These are phyloP conservation scores for Petrosia ficiformis DNA, from an alignment of 37 sponge, comb jelly and placozoan genomes.

Conservation along the genomic window DNA sequence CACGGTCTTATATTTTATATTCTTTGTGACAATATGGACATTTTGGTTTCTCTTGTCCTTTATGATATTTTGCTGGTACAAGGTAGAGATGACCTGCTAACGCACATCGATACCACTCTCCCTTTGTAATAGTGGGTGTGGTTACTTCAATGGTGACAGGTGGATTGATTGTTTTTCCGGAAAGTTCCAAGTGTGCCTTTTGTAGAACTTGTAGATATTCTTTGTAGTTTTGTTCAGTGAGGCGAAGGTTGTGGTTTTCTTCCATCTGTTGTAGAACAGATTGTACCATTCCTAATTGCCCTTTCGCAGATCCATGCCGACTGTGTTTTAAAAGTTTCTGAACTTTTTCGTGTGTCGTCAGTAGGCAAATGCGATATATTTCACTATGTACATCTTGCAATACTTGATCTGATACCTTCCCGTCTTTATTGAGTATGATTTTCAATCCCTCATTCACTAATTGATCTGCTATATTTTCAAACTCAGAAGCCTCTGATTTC, in stretches of 20 bases:
- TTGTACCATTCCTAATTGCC: not conserved
- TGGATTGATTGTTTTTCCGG: not conserved
- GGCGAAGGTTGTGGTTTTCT: not conserved
- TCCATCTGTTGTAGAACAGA: not conserved
- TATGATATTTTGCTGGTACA: not conserved
- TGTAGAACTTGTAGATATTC: not conserved
- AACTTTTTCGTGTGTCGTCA: too few species aligned
- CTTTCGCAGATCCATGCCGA: not conserved
- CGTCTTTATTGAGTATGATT: too few species aligned
- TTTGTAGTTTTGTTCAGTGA: not conserved
- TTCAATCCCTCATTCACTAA: too few species aligned
- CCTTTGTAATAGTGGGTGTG: not conserved
- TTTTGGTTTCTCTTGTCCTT: not conserved
- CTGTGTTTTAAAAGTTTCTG: not conserved
- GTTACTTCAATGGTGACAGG: not conserved
- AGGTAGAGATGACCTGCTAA: not conserved
- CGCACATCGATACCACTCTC: slow-evolving; percentile 4
- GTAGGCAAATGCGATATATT: not conserved
- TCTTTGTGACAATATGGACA: not conserved
- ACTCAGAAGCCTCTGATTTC: not conserved
- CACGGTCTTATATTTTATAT: too few species aligned
- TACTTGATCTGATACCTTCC: slow-evolving; percentile 19
- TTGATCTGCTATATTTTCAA: not conserved
- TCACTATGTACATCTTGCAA: slow-evolving; percentile 27
- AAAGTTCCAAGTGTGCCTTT: not conserved